Evolutionary conservation across 2,797 vertebrate genomes (phyloP).

Genomic region (Pristis pectinata): DNA sequence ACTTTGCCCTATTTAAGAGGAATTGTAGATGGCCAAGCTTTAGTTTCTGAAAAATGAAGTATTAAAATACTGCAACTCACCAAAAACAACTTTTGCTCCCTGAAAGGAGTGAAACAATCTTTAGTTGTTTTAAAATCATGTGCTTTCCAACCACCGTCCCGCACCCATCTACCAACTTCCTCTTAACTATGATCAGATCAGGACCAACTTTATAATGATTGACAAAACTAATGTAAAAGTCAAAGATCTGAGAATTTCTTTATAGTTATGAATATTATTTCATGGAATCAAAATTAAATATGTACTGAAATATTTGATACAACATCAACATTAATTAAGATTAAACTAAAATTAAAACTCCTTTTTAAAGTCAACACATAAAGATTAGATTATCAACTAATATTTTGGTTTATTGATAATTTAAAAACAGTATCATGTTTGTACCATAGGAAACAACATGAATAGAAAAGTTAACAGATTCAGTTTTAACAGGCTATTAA

Average conservation of each 20-base stretch:
- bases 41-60: constrained; percentile 28
- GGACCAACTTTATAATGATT: not conserved
- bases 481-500: not conserved
- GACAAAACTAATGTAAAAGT: not conserved
- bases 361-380: constrained; percentile 13
- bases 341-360: not conserved
- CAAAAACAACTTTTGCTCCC: constrained; percentile 5
- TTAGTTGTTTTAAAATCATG: not conserved
- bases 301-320: not conserved
- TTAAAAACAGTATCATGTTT: not conserved
- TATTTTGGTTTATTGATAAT: not conserved
- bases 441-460: not conserved
- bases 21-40: constrained; percentile 39
- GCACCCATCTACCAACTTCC: not conserved
- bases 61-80: constrained; percentile 12
- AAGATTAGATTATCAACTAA: not conserved
- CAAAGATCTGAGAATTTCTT: not conserved
- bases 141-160: not conserved
- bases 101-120: constrained; percentile 1
- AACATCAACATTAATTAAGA: not conserved
- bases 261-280: not conserved
- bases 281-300: not conserved
- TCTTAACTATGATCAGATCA: constrained; percentile 4
- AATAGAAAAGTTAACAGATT: not conserved
- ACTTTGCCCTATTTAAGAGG: constrained; percentile 76